Conservation (phyloP, 2,888 invertebrate genomes). For the Operophtera brumata region DNA sequence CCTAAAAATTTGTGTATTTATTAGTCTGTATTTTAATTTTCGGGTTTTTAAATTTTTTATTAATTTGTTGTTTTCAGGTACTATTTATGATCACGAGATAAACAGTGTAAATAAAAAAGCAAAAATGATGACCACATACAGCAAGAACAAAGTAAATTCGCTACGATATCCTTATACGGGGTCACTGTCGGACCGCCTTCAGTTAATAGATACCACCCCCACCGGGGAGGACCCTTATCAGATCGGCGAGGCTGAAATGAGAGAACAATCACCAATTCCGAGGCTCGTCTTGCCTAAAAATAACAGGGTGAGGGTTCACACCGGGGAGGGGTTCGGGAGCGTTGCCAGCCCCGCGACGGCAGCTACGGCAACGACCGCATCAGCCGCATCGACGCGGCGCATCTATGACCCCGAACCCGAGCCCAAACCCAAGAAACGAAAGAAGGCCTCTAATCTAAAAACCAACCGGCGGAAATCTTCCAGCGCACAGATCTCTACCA, state of each 20-base stretch:
- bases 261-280: constrained; percentile 74
- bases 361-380: no score
- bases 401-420: constrained; percentile 48
- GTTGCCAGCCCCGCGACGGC: constrained; percentile 7
- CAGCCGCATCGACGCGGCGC: constrained; percentile 42
- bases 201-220: constrained; percentile 69
- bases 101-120: constrained; percentile 63
- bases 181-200: constrained; percentile 64
- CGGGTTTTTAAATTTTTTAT: no score
- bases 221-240: constrained; percentile 74
- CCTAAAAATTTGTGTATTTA: no score
- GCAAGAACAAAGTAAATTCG: constrained; percentile 45
- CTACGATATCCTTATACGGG: constrained; percentile 50
- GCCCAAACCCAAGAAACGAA: constrained; percentile 31
- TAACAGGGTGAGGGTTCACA: constrained; percentile 59
- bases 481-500: background rate
- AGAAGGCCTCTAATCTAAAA: constrained; percentile 9
- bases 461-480: constrained; percentile 12
- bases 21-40: no score
- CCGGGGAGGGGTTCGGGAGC: constrained; percentile 27
- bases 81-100: constrained; percentile 48
- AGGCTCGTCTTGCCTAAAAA: constrained; percentile 70
- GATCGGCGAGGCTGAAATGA: constrained; percentile 70
- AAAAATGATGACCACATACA: constrained; percentile 65
- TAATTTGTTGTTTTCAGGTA: constrained; percentile 36